Evolutionary conservation across 2,888 invertebrate species (phyloP), one percentile per base, ranked within the genome.

Genomic region (Xylota sylvarum): DNA sequence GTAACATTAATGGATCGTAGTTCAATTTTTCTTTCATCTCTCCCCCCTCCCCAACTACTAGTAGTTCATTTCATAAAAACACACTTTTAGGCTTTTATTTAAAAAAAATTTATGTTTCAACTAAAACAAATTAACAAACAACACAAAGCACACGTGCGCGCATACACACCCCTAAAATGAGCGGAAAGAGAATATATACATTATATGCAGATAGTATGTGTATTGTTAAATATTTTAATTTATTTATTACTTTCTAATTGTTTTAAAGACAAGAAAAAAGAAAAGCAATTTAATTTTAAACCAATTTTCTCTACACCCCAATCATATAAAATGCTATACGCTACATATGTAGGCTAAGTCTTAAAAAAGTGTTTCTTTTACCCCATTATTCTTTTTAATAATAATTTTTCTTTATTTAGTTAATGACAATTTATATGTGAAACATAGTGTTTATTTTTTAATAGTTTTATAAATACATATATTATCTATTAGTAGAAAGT

Each of bases 1-100:
- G 87, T 90, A 88, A 89, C 87, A 88, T 85, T 88, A 84, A 85
- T 79, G 80, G 72, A 88, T 88, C 64, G 69, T 79, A 87, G 84
- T 82, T 84, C 74, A 87, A 88, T 88, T 87, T 79, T 74, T 60
- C 69, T 69, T 67, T 67, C 60, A 32, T 52, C n/a, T 19, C 35
- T 23, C 10, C 48, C 12, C 27, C 37, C 35, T n/a, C 35, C 12
- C 35, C 32, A 12, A 30, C 32, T 23, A 37, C 37, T 67, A 52
- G 50, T 52, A 35, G 37, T 14, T 32, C 10, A 40, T n/a, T 12
- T 40, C 40, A 4, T 12, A 40, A 43, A 43, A 37, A 37, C 10
- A 14, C 43, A 2, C 17, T 12, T 56, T 60, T 52, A 69, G 69
- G 60, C 60, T 50, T 52, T 60, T 43, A 32, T 69, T n/a, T n/a